Conservation (phyloP, 1,140 invertebrate species). For the Aporrectodea caliginosa region DNA sequence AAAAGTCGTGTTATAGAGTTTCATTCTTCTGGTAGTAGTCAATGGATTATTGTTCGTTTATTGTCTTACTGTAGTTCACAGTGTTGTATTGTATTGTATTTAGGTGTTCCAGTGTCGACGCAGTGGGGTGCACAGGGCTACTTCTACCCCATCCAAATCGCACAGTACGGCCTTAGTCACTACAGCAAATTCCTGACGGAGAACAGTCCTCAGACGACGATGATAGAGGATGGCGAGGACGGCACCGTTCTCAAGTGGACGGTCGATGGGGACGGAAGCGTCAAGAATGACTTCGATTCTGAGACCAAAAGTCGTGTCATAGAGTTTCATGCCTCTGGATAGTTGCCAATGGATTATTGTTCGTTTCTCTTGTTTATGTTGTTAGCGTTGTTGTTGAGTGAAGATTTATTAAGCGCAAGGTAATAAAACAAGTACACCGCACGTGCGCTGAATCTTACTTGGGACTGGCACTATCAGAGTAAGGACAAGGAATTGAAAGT, state of each 20-base stretch:
- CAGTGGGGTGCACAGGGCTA: conserved; percentile 88
- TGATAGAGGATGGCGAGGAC: conserved; percentile 67
- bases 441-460: too few relatives aligned
- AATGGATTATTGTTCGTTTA: too few relatives aligned
- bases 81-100: neutral
- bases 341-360: too few relatives aligned
- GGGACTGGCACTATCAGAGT: too few relatives aligned
- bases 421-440: too few relatives aligned
- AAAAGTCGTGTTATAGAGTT: conserved; percentile 44
- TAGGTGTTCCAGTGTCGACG: conserved; percentile 83
- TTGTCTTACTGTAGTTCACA: too few relatives aligned
- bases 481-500: too few relatives aligned
- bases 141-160: conserved; percentile 97
- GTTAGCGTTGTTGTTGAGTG: too few relatives aligned
- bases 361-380: too few relatives aligned
- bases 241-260: conserved; percentile 46
- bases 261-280: conserved; percentile 34
- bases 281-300: conserved; percentile 34
- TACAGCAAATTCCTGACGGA: conserved; percentile 78
- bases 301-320: conserved; percentile 37
- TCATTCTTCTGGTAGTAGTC: conserved; percentile 47
- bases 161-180: conserved; percentile 94
- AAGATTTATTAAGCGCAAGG: too few relatives aligned
- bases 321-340: conserved; percentile 49
- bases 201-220: conserved; percentile 36